A percentile compares a stretch with the other conserved stretches of the same genome.
Evolutionary conservation across 2,113 vertebrate species (phyloP).

Genomic region (Platichthys stellatus): DNA sequence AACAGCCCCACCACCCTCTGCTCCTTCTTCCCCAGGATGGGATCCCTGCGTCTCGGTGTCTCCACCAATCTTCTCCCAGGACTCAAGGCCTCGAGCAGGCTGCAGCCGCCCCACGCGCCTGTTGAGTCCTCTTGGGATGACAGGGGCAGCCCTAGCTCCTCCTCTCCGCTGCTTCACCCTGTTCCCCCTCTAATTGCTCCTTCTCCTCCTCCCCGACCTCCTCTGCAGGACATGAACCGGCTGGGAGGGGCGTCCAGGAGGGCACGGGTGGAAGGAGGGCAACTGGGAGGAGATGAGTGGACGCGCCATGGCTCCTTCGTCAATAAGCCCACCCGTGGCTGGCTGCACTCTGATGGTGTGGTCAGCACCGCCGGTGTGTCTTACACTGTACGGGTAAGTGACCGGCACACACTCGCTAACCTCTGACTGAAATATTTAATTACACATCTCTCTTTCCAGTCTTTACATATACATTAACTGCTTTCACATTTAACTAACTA

Average conservation of each 20-base stretch:
- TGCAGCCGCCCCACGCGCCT: conserved; percentile 48
- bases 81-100: conserved; percentile 75
- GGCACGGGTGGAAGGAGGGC: conserved; percentile 96
- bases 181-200: conserved; percentile 76
- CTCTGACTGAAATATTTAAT: conserved; percentile 1
- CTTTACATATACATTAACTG: not conserved
- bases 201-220: conserved; percentile 85
- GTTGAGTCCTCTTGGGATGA: conserved; percentile 69
- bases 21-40: conserved; percentile 96
- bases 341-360: conserved; percentile 95
- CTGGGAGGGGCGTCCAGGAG: conserved; percentile 92
- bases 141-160: conserved; percentile 65
- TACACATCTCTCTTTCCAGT: not conserved
- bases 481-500: not conserved
- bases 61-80: conserved; percentile 86
- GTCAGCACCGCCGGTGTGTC: conserved; percentile 94
- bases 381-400: conserved; percentile 86
- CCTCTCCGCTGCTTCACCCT: conserved; percentile 65
- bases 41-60: conserved; percentile 90
- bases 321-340: conserved; percentile 96
- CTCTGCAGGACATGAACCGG: conserved; percentile 98
- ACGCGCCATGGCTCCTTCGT: conserved; percentile 98
- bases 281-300: conserved; percentile 98
- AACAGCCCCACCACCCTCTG: conserved; percentile 95
- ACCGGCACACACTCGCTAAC: conserved; percentile 9